Evolutionary conservation across 2,797 vertebrate species (phyloP).

Genomic region (Pteronotus mesoamericanus): DNA sequence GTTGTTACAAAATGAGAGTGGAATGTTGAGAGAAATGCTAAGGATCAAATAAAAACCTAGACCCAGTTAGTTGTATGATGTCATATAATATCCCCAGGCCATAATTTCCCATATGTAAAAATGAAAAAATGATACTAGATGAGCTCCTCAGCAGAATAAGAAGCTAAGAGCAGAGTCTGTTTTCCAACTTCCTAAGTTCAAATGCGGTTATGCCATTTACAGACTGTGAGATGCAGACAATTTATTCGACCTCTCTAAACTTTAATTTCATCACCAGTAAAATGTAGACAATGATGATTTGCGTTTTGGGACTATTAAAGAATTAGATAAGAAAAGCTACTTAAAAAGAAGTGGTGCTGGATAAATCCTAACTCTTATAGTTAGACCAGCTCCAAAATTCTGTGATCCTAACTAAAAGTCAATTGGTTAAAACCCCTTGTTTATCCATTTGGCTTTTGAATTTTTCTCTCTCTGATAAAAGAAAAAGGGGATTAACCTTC

Average conservation of each 20-base stretch:
- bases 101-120: background rate
- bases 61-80: background rate
- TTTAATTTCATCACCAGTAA: constrained; percentile 14
- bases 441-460: background rate
- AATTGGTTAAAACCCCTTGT: background rate
- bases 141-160: background rate
- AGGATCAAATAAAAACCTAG: background rate
- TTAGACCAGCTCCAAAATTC: background rate
- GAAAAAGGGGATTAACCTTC: background rate
- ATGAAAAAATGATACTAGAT: background rate
- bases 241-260: background rate
- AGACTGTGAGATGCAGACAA: background rate
- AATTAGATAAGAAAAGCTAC: constrained; percentile 12
- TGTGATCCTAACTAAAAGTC: background rate
- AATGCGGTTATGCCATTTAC: background rate
- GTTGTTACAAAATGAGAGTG: background rate
- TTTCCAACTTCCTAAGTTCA: background rate
- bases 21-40: background rate
- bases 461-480: background rate
- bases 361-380: background rate
- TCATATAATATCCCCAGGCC: background rate
- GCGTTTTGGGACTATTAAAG: background rate
- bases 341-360: background rate
- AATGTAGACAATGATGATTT: background rate
- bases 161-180: background rate